phyloP scores from a whole-genome alignment of 2,113 vertebrate genomes.

The Scatophagus argus region DNA sequence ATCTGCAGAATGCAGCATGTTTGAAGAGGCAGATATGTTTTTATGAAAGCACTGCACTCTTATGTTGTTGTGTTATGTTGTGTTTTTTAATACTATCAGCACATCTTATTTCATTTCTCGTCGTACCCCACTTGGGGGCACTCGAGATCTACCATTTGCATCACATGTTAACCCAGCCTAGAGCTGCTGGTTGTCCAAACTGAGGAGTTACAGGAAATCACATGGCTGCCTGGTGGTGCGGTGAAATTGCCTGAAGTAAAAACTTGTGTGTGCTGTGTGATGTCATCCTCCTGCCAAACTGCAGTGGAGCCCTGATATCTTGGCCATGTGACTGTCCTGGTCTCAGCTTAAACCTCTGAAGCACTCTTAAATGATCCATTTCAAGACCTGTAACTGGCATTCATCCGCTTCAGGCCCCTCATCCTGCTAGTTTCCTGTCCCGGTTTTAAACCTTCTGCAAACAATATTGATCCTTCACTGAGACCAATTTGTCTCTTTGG shows the following conservation, averaged over 20 bases:
- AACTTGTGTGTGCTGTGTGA: constrained; percentile 33
- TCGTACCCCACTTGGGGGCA: constrained; percentile 43
- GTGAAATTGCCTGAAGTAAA: not conserved
- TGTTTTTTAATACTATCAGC: not conserved
- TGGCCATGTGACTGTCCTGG: accelerated
- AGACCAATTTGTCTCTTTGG: not conserved
- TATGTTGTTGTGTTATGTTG: not conserved
- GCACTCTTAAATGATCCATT: not conserved
- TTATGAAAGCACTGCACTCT: too few relatives aligned
- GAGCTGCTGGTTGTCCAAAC: not conserved
- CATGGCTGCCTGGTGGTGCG: not conserved
- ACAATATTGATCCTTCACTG: not conserved
- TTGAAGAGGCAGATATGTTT: too few relatives aligned
- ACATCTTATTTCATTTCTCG: not conserved
- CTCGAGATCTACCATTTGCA: not conserved
- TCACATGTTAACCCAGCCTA: not conserved
- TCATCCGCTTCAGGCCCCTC: not conserved
- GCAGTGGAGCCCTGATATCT: not conserved
- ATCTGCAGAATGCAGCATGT: not conserved
- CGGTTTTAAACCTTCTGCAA: not conserved
- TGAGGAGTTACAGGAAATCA: constrained; percentile 58
- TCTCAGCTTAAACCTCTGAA: not conserved
- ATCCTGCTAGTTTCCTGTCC: not conserved
- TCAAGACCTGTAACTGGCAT: not conserved
- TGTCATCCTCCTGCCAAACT: not conserved